These are phyloP conservation scores for Eueides isabella DNA, from an alignment of 1,140 invertebrate genomes.

Conservation along the genomic window DNA sequence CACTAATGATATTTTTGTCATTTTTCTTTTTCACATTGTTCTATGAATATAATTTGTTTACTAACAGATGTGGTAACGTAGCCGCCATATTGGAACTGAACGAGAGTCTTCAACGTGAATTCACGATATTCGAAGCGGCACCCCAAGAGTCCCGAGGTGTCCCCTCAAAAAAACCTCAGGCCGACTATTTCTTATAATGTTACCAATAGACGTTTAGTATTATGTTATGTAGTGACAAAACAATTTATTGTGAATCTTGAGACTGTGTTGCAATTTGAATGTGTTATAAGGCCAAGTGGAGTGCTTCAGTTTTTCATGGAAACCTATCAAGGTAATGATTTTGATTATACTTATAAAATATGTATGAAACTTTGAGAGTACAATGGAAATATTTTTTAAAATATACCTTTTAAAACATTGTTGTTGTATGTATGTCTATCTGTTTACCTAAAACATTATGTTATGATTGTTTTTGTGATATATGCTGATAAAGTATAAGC, in stretches of 20 bases:
- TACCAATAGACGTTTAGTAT: conserved; percentile 42
- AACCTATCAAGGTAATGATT: not conserved
- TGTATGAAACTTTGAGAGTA: too few relatives aligned
- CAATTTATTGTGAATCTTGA: conserved; percentile 69
- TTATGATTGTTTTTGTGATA: too few relatives aligned
- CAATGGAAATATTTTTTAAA: too few relatives aligned
- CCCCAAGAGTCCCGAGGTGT: conserved; percentile 98
- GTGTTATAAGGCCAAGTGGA: conserved; percentile 37
- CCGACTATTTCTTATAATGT: conserved; percentile 98
- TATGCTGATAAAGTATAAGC: too few relatives aligned
- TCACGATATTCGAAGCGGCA: conserved; percentile 99
- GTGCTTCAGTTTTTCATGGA: conserved; percentile 6
- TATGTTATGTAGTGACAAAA: conserved; percentile 67
- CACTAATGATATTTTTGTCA: not conserved
- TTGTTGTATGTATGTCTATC: too few relatives aligned
- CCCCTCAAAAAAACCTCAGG: conserved; percentile 99
- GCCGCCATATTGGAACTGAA: conserved; percentile 99
- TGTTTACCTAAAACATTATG: too few relatives aligned
- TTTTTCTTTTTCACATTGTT: not conserved
- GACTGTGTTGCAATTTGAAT: conserved; percentile 62
- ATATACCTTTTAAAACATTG: too few relatives aligned
- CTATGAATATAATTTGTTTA: conserved; percentile 15
- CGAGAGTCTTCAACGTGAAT: conserved; percentile 97
- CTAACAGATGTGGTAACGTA: conserved; percentile 97
- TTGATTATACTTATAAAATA: not conserved